Evolutionary conservation across 2,888 invertebrate species (phyloP).

Genomic region (Arge pagana): DNA sequence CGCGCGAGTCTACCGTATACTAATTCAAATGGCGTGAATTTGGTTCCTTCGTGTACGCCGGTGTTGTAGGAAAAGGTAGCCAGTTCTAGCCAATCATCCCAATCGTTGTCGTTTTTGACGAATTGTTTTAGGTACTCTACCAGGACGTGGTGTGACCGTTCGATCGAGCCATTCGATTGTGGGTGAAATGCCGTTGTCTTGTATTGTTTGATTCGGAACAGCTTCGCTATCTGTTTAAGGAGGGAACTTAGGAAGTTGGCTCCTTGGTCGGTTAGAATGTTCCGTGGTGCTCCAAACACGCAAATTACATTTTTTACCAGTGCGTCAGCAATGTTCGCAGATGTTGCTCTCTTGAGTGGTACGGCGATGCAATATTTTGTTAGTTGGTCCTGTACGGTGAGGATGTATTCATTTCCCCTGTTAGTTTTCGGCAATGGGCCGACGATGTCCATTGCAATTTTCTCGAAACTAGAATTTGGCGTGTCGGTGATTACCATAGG

Average conservation of each 20-base stretch:
- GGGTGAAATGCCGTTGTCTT: constrained; percentile 25
- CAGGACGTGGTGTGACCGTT: constrained; percentile 20
- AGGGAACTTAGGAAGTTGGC: constrained; percentile 20
- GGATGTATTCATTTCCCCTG: constrained; percentile 28
- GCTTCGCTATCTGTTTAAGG: constrained; percentile 16
- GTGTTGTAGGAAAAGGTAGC: constrained; percentile 27
- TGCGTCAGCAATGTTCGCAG: constrained; percentile 27
- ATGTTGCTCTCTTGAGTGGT: constrained; percentile 3
- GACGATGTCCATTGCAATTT: constrained; percentile 25
- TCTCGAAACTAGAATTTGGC: constrained; percentile 16
- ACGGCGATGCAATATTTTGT: constrained; percentile 23
- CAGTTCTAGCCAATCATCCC: constrained; percentile 25
- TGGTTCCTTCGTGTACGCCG: constrained; percentile 24
- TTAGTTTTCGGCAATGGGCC: constrained; percentile 24
- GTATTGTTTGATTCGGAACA: constrained; percentile 20
- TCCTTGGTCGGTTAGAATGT: constrained; percentile 26
- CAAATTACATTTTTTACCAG: constrained; percentile 24
- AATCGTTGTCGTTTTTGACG: constrained; percentile 5
- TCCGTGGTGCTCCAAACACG: constrained; percentile 22
- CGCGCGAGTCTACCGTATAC: constrained; percentile 22
- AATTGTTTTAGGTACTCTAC: constrained; percentile 20
- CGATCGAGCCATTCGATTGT: constrained; percentile 23
- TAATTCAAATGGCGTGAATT: constrained; percentile 24
- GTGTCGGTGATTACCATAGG: constrained; percentile 22
- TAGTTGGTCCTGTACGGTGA: constrained; percentile 21